These are phyloP conservation scores for Scortum barcoo DNA, from an alignment of 2,113 vertebrate species.

Conservation along the genomic window DNA sequence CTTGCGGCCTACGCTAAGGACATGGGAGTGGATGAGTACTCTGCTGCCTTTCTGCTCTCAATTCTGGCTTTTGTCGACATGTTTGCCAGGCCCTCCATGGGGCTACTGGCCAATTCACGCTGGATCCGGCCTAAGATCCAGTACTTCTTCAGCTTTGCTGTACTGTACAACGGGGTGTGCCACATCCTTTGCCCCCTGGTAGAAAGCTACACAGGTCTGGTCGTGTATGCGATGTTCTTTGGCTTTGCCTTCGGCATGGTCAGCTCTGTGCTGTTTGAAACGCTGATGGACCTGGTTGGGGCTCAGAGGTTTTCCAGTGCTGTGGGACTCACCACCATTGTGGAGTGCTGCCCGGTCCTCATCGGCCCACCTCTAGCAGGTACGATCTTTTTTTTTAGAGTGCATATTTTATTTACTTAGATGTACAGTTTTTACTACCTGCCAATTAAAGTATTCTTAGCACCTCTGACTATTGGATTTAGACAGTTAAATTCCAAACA, in stretches of 20 bases:
- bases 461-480: neutral
- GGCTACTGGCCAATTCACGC: constrained; percentile 92
- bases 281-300: constrained; percentile 96
- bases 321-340: constrained; percentile 94
- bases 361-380: constrained; percentile 96
- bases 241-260: constrained; percentile 98
- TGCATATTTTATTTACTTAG: constrained; percentile 1
- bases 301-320: constrained; percentile 94
- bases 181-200: constrained; percentile 93
- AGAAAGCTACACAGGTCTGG: constrained; percentile 88
- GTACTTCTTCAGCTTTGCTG: constrained; percentile 95
- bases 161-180: constrained; percentile 94
- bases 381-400: constrained; percentile 72
- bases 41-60: constrained; percentile 93
- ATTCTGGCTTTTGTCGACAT: constrained; percentile 97
- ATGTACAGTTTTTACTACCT: neutral
- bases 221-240: constrained; percentile 93
- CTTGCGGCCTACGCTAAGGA: constrained; percentile 95
- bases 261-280: constrained; percentile 96
- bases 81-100: constrained; percentile 94
- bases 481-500: neutral
- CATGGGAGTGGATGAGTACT: constrained; percentile 94
- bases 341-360: constrained; percentile 95
- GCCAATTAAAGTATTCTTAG: neutral
- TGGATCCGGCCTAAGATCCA: constrained; percentile 93